These are phyloP conservation scores for human (Homo sapiens) DNA, from an alignment of 2,113 vertebrate species.

Conservation along the genomic window DNA sequence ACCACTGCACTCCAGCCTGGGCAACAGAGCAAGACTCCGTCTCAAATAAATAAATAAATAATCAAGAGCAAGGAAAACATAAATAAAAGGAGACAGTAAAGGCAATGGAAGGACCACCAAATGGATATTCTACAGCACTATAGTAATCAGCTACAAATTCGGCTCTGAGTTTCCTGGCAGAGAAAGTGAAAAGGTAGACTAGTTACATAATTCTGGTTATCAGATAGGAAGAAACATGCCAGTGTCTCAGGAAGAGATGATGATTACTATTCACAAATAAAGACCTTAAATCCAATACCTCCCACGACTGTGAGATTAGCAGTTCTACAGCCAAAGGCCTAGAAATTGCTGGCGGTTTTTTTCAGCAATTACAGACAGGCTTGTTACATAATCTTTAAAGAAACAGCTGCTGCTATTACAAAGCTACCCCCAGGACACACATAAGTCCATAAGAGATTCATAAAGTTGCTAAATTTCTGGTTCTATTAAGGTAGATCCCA, in stretches of 20 bases:
- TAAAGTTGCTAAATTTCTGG: constrained; percentile 17
- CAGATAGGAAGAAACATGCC: constrained; percentile 63
- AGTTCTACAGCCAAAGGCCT: constrained; percentile 57
- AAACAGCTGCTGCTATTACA: constrained; percentile 45
- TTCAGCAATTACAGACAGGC: constrained; percentile 48
- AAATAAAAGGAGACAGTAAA: constrained; percentile 53
- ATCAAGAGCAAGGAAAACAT: constrained; percentile 43
- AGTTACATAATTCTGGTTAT: constrained; percentile 73
- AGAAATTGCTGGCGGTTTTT: constrained; percentile 37
- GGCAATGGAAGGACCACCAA: constrained; percentile 4
- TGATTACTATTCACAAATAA: constrained; percentile 71
- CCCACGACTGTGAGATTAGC: constrained; percentile 55
- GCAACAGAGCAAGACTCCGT: no score
- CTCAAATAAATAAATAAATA: not conserved
- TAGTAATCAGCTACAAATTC: constrained; percentile 52
- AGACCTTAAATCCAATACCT: constrained; percentile 64
- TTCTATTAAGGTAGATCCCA: constrained; percentile 37
- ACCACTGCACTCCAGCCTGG: no score
- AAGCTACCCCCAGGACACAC: constrained; percentile 41
- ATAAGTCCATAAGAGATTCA: constrained; percentile 43
- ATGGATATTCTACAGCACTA: not conserved
- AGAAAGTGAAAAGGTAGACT: constrained; percentile 66
- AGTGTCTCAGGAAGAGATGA: constrained; percentile 59
- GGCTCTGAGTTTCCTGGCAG: constrained; percentile 64
- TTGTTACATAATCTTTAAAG: constrained; percentile 64